Evolutionary conservation across 2,797 vertebrate genomes (phyloP), one percentile per base, ranked within the genome.

Genomic region (Triplophysa yarkandensis): DNA sequence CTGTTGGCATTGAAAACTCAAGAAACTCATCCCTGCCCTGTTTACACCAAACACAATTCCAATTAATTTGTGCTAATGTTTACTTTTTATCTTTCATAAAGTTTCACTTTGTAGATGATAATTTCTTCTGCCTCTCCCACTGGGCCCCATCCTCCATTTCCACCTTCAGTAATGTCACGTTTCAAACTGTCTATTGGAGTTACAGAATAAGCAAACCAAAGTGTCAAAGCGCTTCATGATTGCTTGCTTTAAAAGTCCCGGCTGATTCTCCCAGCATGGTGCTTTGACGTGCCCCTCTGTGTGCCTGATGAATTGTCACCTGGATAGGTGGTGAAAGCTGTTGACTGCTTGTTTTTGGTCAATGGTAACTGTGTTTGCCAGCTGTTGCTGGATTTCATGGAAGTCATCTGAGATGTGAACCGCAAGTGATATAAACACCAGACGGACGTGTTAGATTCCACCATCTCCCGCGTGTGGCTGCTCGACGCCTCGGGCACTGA

Each of bases 261-360:
- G 10, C 55, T 68, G 67, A 60, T 55, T 75, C 30, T 57, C 58
- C 44, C 46, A n/a, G 36, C 19, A 9, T 55, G 55, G 36, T 74
- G 68, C 34, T 27, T 30, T 43, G 55, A 43, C 54, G 62, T 65
- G 52, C 32, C 54, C 67, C 43, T 46, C 76, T 55, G 66, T 55
- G 67, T n/a, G 39, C 30, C 44, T 77, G 76, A 77, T 75, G 63
- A 70, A 75, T 75, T 71, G 76, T 74, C 71, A 55, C 32, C 23
- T 57, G 21, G 61, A 78, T 68, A 54, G 72, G 41, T 60, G 64
- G 44, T 44, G 76, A 74, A 67, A 61, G 71, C 55, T 25, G 13
- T 27, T 54, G 61, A 39, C 60, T 23, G 30, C 70, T 68, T 80
- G 48, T 46, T 70, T 70, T 50, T 71, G 71, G 74, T 74, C 60